These are phyloP conservation scores for Plectus sambesii DNA, from an alignment of 1,140 invertebrate genomes.

Conservation along the genomic window DNA sequence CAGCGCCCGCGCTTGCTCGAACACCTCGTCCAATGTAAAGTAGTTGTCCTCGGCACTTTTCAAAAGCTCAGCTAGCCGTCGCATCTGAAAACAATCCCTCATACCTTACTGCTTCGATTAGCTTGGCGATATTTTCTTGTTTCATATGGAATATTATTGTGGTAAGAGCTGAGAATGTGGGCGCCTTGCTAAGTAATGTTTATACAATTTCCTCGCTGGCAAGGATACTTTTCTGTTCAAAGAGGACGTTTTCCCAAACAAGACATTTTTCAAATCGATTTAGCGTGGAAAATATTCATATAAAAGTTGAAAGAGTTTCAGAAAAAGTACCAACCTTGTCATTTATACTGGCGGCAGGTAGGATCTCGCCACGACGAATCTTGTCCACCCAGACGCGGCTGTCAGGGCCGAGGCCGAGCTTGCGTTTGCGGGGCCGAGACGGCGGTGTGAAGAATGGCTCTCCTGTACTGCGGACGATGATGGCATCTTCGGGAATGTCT, in stretches of 20 bases:
- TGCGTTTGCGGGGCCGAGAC: slow-evolving; percentile 31
- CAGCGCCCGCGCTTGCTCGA: slow-evolving; percentile 33
- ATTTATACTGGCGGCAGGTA: slow-evolving; percentile 25
- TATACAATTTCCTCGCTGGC: too few relatives aligned
- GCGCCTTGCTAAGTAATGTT: too few relatives aligned
- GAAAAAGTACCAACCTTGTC: slow-evolving; percentile 32
- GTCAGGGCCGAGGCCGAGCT: slow-evolving; percentile 38
- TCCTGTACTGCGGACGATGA: slow-evolving; percentile 36
- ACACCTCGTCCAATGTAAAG: slow-evolving; percentile 28
- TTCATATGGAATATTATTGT: too few relatives aligned
- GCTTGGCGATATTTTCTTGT: too few relatives aligned
- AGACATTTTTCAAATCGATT: too few relatives aligned
- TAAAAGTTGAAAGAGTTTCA: slow-evolving; percentile 14
- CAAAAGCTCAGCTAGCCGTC: slow-evolving; percentile 22
- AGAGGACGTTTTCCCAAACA: too few relatives aligned
- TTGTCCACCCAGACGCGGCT: slow-evolving; percentile 37
- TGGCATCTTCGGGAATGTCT: slow-evolving; percentile 43
- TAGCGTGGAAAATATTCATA: background rate
- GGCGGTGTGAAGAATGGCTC: slow-evolving; percentile 38
- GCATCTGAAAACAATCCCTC: slow-evolving; percentile 32
- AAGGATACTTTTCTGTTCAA: too few relatives aligned
- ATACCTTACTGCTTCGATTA: too few relatives aligned
- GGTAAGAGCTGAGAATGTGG: too few relatives aligned
- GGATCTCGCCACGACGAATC: slow-evolving; percentile 35
- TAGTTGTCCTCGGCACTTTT: slow-evolving; percentile 23